These are phyloP conservation scores for Miniopterus natalensis DNA, from an alignment of 2,113 vertebrate species.

Conservation along the genomic window DNA sequence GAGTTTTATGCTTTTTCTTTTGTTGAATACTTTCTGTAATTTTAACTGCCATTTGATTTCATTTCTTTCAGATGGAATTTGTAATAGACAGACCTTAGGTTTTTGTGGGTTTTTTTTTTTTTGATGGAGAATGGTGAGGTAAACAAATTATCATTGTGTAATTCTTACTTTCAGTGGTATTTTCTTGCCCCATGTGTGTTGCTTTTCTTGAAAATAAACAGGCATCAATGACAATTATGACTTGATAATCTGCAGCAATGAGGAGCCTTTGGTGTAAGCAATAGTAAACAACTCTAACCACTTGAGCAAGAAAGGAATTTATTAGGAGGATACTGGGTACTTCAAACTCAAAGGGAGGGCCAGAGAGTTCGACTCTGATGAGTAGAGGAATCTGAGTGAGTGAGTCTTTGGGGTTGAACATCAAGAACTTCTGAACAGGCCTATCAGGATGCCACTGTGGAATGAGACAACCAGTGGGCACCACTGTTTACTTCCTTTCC, in stretches of 20 bases:
- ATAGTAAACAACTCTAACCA: background rate
- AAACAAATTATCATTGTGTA: conserved; percentile 17
- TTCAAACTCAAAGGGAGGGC: background rate
- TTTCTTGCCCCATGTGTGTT: background rate
- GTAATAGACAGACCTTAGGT: conserved; percentile 21
- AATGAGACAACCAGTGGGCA: background rate
- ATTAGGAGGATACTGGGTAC: background rate
- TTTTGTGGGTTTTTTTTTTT: background rate
- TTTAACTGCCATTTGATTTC: conserved; percentile 61
- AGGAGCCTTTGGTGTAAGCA: conserved; percentile 10
- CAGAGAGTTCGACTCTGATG: background rate
- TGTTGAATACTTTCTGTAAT: background rate
- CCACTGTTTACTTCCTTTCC: no score
- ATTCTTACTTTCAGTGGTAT: background rate
- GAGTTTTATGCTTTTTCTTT: conserved; percentile 34
- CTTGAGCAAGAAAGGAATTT: background rate
- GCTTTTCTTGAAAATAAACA: conserved; percentile 58
- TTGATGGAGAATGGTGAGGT: background rate
- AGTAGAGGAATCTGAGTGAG: background rate
- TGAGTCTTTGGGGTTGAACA: background rate
- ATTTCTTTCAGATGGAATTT: conserved; percentile 56
- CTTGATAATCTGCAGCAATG: background rate
- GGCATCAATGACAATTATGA: conserved; percentile 22
- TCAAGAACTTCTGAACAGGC: background rate
- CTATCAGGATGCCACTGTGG: background rate